Evolutionary conservation across 2,113 vertebrate species (phyloP).

Genomic region (Actenoides hombroni): DNA sequence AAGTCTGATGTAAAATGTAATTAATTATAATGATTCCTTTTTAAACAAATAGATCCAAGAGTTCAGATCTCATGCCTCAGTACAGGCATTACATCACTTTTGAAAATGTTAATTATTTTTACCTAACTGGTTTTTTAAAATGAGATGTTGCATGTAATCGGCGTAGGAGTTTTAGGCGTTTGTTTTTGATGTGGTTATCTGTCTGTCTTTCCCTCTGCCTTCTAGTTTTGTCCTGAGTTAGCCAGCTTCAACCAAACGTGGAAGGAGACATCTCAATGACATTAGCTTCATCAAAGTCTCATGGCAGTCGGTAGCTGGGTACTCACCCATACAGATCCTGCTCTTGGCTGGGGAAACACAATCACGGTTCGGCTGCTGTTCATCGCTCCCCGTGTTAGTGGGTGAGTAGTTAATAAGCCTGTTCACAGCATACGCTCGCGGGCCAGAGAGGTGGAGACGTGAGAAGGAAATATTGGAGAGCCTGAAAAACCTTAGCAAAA

Average conservation of each 20-base stretch:
- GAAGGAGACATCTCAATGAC: not conserved
- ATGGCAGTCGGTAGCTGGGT: fast-evolving
- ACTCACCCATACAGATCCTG: not conserved
- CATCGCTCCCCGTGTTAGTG: fast-evolving
- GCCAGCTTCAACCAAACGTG: not conserved
- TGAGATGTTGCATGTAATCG: not conserved
- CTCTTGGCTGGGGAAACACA: not conserved
- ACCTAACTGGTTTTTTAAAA: not conserved
- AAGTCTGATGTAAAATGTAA: not conserved
- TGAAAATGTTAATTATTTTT: not conserved
- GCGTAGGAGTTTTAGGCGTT: not conserved
- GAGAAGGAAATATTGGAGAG: not conserved
- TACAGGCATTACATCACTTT: not conserved
- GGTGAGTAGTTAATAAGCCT: not conserved
- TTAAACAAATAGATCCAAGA: not conserved
- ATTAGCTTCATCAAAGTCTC: not conserved
- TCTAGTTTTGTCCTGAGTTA: not conserved
- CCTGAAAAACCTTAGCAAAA: not conserved
- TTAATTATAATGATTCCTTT: not conserved
- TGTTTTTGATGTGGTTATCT: not conserved
- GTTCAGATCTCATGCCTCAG: not conserved
- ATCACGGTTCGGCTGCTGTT: not conserved
- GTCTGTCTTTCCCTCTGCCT: not conserved
- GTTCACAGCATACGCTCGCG: fast-evolving
- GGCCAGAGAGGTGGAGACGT: not conserved